Percentiles rank a stretch among this genome's conserved stretches.
Evolutionary conservation across 2,888 invertebrate species (phyloP).

Genomic region (Mimachlamys varia): DNA sequence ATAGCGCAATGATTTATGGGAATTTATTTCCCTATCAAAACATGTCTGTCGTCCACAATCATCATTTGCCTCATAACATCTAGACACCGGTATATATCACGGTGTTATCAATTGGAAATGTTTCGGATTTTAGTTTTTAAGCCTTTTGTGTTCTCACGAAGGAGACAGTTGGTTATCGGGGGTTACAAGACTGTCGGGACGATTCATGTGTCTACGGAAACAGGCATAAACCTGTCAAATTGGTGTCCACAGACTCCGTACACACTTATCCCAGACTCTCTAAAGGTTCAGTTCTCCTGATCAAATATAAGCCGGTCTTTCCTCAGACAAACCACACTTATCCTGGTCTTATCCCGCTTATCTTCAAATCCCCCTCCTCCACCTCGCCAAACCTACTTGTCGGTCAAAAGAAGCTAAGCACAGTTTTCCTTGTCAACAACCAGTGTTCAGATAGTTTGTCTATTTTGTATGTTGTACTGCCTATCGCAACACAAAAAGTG

Average conservation of each 20-base stretch:
- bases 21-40: slow-evolving; percentile 20
- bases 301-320: not conserved
- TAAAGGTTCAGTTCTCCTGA: not conserved
- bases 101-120: slow-evolving; percentile 7
- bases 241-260: not conserved
- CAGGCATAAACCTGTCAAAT: not conserved
- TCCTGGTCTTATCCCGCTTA: not conserved
- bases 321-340: not conserved
- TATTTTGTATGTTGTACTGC: too few species aligned
- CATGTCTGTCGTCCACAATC: not conserved
- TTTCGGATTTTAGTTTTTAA: slow-evolving; percentile 17
- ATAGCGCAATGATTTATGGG: slow-evolving; percentile 37
- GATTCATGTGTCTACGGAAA: not conserved
- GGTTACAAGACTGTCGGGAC: not conserved
- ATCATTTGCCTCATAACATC: slow-evolving; percentile 32
- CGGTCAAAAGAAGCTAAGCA: not conserved
- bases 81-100: slow-evolving; percentile 11
- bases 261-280: too few species aligned
- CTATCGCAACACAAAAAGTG: too few species aligned
- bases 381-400: not conserved
- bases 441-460: too few species aligned
- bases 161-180: not conserved
- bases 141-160: not conserved
- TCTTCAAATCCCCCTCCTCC: not conserved
- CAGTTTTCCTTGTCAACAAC: too few species aligned